Base-by-base conservation (phyloP, 1,140 invertebrate genomes). In the Ceratoteleas bidentatus region DNA sequence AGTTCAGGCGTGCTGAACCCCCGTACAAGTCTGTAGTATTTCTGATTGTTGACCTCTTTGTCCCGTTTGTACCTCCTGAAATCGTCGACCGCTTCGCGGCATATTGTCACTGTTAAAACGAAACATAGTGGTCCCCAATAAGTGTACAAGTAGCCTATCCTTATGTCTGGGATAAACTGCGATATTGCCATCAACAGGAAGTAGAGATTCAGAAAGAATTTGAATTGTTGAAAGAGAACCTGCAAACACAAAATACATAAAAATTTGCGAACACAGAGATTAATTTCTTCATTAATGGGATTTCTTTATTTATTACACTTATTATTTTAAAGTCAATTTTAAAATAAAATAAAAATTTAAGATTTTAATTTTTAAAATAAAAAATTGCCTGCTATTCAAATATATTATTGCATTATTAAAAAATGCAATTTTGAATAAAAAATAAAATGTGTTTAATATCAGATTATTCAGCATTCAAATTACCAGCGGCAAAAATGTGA, bases 111-210 rank as follows among this genome's bases (percentile, higher is more conserved):
- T 84, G 95, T 94, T 53, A 99, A 92, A 16, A 99, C 99, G 93
- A 99, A 99, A 84, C 97, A 96, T 81, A 99, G 90, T 77, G 99
- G 99, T 78, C 98, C 98, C 99, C 99, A 99, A 91, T 99, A 99
- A 10, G 99, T 99, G 90, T 99, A 99, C 5, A 99, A 94, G 90
- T 99, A 99, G 6, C 99, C 98, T 89, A 99, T 98, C 86, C 96
- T 93, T 76, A 99, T 96, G 83, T 97, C 97, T 34, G 98, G 97
- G 89, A 99, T 97, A 89, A 99, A 99, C 89, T 99, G 99, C 86
- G 97, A 98, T 16, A 96, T 94, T 3, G 99, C 98, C 98, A 99
- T 99, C 45, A 99, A 93, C 49, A 99, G 92, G 92, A 99, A 99
- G 87, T 99, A 99, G 8, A 99, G 90, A 92, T 99, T 99, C 52